Evolutionary conservation across 2,797 vertebrate genomes (phyloP).

Genomic region (Enteromius paludinosus): DNA sequence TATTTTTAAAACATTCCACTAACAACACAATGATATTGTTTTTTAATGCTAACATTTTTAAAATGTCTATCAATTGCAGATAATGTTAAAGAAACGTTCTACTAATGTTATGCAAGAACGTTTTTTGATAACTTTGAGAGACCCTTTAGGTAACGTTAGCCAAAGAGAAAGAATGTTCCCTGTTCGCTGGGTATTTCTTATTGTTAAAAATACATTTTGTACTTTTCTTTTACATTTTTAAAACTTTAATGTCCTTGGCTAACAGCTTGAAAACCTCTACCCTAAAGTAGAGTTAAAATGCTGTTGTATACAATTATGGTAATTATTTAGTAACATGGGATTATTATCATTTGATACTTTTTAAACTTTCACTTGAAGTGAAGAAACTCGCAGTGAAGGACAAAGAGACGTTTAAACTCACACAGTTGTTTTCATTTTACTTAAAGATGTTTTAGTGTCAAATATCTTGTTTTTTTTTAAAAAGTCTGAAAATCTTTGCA

Average conservation of each 20-base stretch:
- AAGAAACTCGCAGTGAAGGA: not conserved
- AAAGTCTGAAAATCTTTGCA: not conserved
- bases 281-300: not conserved
- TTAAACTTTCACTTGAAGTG: not conserved
- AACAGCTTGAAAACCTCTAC: not conserved
- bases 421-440: slow-evolving; percentile 28
- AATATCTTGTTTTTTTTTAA: not conserved
- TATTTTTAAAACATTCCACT: too few species aligned
- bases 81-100: too few species aligned
- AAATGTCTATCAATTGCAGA: too few species aligned
- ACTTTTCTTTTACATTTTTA: not conserved
- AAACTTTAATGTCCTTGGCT: not conserved
- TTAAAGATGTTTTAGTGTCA: not conserved
- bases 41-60: too few species aligned
- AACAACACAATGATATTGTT: too few species aligned
- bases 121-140: too few species aligned
- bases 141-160: too few species aligned
- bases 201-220: not conserved
- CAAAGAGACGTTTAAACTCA: not conserved
- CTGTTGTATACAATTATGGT: not conserved
- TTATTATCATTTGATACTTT: not conserved
- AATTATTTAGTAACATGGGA: not conserved
- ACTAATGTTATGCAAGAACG: too few species aligned
- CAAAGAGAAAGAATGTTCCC: too few species aligned
- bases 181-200: not conserved